These are phyloP conservation scores for Mercenaria mercenaria DNA, from an alignment of 1,140 invertebrate genomes.

Conservation along the genomic window DNA sequence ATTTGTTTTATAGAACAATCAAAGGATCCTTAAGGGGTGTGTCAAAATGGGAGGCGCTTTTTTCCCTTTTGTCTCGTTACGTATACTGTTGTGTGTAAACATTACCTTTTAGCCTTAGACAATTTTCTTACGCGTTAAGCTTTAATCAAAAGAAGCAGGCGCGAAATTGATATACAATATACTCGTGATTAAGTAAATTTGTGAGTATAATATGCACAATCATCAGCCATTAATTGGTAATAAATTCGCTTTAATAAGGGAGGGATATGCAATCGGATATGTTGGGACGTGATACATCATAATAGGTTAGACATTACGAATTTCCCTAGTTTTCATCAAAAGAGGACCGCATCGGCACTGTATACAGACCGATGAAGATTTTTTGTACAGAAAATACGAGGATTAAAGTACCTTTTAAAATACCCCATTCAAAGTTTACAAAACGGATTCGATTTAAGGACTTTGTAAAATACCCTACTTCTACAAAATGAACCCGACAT, in stretches of 20 bases:
- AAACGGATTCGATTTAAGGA: too few relatives aligned
- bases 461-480: too few relatives aligned
- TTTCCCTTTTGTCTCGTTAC: neutral
- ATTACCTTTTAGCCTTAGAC: neutral
- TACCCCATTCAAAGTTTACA: too few relatives aligned
- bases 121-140: neutral
- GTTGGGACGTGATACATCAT: neutral
- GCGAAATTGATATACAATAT: neutral
- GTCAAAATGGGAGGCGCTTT: neutral
- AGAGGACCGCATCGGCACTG: too few relatives aligned
- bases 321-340: neutral
- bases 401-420: too few relatives aligned
- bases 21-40: neutral
- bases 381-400: too few relatives aligned
- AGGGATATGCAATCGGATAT: slow-evolving; percentile 21
- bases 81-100: neutral
- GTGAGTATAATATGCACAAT: neutral
- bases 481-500: too few relatives aligned
- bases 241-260: slow-evolving; percentile 7
- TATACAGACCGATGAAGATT: too few relatives aligned
- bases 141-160: slow-evolving; percentile 3
- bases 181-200: neutral
- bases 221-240: neutral
- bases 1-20: neutral
- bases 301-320: neutral